Conservation (phyloP, 2,888 invertebrate genomes). For the Agrenia bidenticulata region DNA sequence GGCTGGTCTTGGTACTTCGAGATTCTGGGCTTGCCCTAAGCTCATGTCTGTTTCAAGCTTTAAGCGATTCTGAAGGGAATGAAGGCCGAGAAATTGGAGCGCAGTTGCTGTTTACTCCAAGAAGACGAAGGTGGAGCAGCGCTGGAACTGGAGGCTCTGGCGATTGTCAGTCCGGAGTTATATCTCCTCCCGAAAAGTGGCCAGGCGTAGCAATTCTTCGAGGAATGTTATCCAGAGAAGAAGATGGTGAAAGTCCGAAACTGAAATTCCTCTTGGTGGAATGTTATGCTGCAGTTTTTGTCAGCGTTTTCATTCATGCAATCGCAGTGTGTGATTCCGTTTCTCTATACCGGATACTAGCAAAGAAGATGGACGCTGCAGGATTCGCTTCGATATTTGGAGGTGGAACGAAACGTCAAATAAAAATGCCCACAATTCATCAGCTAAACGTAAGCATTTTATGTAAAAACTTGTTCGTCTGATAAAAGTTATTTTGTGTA, state of each 20-base stretch:
- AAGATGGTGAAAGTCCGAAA: slow-evolving; percentile 91
- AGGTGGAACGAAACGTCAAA: slow-evolving; percentile 81
- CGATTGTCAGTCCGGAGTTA: slow-evolving; percentile 59
- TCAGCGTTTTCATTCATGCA: slow-evolving; percentile 89
- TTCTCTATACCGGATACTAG: slow-evolving; percentile 80
- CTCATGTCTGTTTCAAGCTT: slow-evolving; percentile 97
- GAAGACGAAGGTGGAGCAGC: slow-evolving; percentile 71
- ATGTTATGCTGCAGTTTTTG: slow-evolving; percentile 88
- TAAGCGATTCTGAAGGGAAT: slow-evolving; percentile 76
- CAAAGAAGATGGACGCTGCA: slow-evolving; percentile 73
- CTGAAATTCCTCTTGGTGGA: slow-evolving; percentile 89
- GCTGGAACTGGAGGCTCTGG: slow-evolving; percentile 63
- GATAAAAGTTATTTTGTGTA: no score
- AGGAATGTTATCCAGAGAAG: slow-evolving; percentile 85
- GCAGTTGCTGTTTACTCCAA: slow-evolving; percentile 55
- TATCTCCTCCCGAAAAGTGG: slow-evolving; percentile 87
- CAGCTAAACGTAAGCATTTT: slow-evolving; percentile 53
- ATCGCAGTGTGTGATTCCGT: slow-evolving; percentile 91
- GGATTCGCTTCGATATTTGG: slow-evolving; percentile 85
- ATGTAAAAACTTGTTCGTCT: no score
- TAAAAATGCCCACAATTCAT: slow-evolving; percentile 71
- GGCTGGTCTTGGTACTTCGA: slow-evolving; percentile 69
- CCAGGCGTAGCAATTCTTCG: slow-evolving; percentile 90
- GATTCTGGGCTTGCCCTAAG: slow-evolving; percentile 94
- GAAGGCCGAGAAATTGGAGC: slow-evolving; percentile 48